Conservation (phyloP, 1,140 invertebrate genomes). For the Planococcus citri region DNA sequence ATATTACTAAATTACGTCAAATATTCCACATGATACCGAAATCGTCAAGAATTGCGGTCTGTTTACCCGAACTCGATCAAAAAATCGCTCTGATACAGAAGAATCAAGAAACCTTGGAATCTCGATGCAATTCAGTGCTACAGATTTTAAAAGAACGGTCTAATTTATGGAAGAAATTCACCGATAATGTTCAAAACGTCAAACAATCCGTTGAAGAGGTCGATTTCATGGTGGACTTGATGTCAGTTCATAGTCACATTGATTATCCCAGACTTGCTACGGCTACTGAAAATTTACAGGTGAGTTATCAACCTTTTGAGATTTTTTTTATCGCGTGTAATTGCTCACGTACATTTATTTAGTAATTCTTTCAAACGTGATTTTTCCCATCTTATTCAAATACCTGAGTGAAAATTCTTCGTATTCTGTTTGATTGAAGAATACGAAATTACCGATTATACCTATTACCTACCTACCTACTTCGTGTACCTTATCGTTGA, state of each 20-base stretch:
- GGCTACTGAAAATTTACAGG: slow-evolving; percentile 64
- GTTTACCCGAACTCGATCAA: slow-evolving; percentile 54
- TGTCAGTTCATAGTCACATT: slow-evolving; percentile 63
- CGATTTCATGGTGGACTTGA: slow-evolving; percentile 70
- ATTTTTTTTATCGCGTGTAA: no score
- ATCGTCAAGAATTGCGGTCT: slow-evolving; percentile 54
- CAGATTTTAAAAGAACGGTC: slow-evolving; percentile 48
- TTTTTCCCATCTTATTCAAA: no score
- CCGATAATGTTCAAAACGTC: slow-evolving; percentile 58
- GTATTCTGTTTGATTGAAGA: no score
- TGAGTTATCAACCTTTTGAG: slow-evolving; percentile 33
- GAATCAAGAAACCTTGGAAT: slow-evolving; percentile 52
- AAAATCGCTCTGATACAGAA: slow-evolving; percentile 62
- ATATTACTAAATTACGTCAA: slow-evolving; percentile 57
- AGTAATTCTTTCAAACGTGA: no score
- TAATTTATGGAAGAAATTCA: slow-evolving; percentile 48
- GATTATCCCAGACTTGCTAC: slow-evolving; percentile 68
- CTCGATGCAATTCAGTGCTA: slow-evolving; percentile 49
- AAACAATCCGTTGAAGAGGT: slow-evolving; percentile 65
- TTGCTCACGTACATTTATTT: no score
- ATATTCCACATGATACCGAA: slow-evolving; percentile 59
- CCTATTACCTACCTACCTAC: no score
- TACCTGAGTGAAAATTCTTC: no score
- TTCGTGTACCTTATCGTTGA: no score
- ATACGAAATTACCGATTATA: no score